Conservation (phyloP, 2,797 vertebrate species). For the Esox lucius region DNA sequence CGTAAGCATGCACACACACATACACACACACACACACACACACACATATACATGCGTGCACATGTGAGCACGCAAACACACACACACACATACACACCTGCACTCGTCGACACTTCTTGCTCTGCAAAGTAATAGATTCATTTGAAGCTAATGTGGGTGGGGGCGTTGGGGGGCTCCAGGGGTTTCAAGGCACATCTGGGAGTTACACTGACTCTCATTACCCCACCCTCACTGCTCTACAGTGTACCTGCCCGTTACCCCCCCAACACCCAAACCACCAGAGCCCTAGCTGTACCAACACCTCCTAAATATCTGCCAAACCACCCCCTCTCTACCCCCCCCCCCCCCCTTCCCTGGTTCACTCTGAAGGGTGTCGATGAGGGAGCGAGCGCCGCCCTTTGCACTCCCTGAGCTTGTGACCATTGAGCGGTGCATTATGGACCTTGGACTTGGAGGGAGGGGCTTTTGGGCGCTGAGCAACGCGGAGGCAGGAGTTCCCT, state of each 20-base stretch:
- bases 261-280: slow-evolving; percentile 5
- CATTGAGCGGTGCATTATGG: slow-evolving; percentile 52
- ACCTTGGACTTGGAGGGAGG: slow-evolving; percentile 37
- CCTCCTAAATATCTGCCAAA: slow-evolving; percentile 38
- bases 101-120: slow-evolving; percentile 77
- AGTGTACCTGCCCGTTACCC: slow-evolving; percentile 19
- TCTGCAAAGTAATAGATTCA: slow-evolving; percentile 84
- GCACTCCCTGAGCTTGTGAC: slow-evolving; percentile 1
- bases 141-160: slow-evolving; percentile 76
- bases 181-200: slow-evolving; percentile 53
- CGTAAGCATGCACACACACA: slow-evolving; percentile 26
- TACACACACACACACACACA: slow-evolving; percentile 6
- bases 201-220: slow-evolving; percentile 75
- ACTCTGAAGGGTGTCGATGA: slow-evolving; percentile 9
- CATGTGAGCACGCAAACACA: slow-evolving; percentile 11
- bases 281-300: slow-evolving; percentile 30
- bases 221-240: slow-evolving; percentile 33
- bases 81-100: slow-evolving; percentile 26
- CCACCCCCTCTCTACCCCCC: background rate
- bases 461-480: slow-evolving; percentile 56
- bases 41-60: slow-evolving; percentile 15
- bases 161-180: slow-evolving; percentile 31
- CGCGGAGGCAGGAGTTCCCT: slow-evolving; percentile 80
- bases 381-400: slow-evolving; percentile 11
- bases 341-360: background rate